phyloP scores from a whole-genome alignment of 2,797 vertebrate species.

The Aldrovandia affinis region DNA sequence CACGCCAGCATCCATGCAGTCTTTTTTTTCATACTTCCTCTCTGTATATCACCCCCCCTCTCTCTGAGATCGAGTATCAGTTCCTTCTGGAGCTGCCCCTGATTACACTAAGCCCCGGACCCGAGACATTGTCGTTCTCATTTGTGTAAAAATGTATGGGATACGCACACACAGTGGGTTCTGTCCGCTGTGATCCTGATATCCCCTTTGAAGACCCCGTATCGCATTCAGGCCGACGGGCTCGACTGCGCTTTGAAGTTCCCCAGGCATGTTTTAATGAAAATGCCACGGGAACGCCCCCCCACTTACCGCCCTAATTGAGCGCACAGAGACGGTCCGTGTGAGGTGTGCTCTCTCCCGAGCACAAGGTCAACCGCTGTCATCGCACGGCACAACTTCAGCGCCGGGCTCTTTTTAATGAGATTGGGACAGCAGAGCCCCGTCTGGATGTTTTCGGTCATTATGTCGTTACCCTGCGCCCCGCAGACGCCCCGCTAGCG shows the following conservation, averaged over 20 bases:
- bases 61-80: not conserved
- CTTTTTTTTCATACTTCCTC: not conserved
- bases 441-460: conserved; percentile 28
- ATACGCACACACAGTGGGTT: not conserved
- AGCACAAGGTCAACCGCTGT: not conserved
- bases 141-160: not conserved
- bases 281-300: not conserved
- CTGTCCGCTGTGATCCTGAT: not conserved
- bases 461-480: conserved; percentile 21
- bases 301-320: not conserved
- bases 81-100: not conserved
- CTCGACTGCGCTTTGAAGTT: conserved; percentile 16
- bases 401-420: conserved; percentile 9
- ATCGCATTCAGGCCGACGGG: not conserved
- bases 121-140: not conserved
- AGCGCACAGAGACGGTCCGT: not conserved
- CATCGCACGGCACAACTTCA: not conserved
- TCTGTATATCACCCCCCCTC: not conserved
- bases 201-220: not conserved
- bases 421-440: conserved; percentile 9
- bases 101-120: not conserved
- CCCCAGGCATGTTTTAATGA: conserved; percentile 28
- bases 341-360: not conserved
- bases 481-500: not conserved
- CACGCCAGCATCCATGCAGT: too few relatives aligned